phyloP scores from a whole-genome alignment of 2,888 invertebrate species.

The Hemaris fuciformis region DNA sequence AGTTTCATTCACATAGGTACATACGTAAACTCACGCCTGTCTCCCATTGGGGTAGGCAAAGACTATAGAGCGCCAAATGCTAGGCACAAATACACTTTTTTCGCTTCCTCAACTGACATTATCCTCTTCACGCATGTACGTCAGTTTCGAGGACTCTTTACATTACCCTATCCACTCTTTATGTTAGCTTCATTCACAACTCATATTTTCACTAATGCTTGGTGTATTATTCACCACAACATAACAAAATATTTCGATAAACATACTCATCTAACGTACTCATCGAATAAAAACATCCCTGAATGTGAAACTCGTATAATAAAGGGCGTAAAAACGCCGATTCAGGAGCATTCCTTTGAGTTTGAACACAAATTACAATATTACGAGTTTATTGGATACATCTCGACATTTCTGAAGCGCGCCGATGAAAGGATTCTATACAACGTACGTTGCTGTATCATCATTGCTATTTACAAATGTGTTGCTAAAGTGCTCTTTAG shows the following conservation, averaged over 20 bases:
- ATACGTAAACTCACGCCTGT: too few relatives aligned
- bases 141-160: too few relatives aligned
- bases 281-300: neutral
- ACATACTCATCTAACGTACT: neutral
- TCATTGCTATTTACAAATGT: neutral
- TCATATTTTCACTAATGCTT: neutral
- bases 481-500: neutral
- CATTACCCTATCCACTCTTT: too few relatives aligned
- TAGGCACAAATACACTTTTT: too few relatives aligned
- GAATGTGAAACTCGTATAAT: neutral
- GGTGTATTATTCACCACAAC: too few relatives aligned
- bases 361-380: conserved; percentile 33
- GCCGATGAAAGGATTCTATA: neutral
- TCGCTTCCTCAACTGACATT: too few relatives aligned
- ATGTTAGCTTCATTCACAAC: too few relatives aligned
- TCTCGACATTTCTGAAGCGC: neutral
- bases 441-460: neutral
- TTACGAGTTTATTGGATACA: conserved; percentile 19
- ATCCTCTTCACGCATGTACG: too few relatives aligned
- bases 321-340: conserved; percentile 13
- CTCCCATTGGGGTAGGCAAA: too few relatives aligned
- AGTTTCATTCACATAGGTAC: too few relatives aligned
- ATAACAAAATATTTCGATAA: neutral
- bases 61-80: too few relatives aligned
- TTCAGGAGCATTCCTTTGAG: conserved; percentile 19